Evolutionary conservation across 1,140 invertebrate genomes (phyloP).

Genomic region (Diachasma alloeum): DNA sequence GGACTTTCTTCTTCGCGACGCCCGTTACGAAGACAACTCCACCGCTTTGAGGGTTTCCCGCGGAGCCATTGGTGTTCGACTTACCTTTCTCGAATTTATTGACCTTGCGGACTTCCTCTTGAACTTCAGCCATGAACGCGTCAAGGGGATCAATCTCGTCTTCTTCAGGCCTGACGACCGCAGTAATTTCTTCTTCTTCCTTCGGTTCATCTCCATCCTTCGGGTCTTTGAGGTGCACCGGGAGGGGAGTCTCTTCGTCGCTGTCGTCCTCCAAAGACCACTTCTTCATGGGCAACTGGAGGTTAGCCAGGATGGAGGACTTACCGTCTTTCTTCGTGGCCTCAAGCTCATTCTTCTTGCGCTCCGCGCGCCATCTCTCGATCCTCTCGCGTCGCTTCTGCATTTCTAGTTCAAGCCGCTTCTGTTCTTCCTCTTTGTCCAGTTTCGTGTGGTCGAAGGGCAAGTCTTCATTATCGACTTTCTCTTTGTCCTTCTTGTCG

Average conservation of each 20-base stretch:
- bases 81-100: neutral
- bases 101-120: slow-evolving; percentile 91
- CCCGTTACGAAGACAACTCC: slow-evolving; percentile 87
- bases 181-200: slow-evolving; percentile 64
- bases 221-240: slow-evolving; percentile 61
- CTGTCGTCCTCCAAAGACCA: slow-evolving; percentile 94
- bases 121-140: slow-evolving; percentile 93
- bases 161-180: slow-evolving; percentile 60
- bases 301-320: slow-evolving; percentile 68
- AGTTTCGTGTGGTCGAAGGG: slow-evolving; percentile 77
- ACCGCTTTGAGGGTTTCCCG: slow-evolving; percentile 47
- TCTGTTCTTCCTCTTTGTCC: slow-evolving; percentile 89
- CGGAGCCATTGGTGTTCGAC: slow-evolving; percentile 61
- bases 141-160: slow-evolving; percentile 95
- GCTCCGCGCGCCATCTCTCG: slow-evolving; percentile 63
- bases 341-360: slow-evolving; percentile 86
- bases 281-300: slow-evolving; percentile 76
- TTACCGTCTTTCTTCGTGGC: slow-evolving; percentile 78
- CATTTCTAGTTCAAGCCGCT: slow-evolving; percentile 93
- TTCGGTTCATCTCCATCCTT: slow-evolving; percentile 67
- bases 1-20: slow-evolving; percentile 85
- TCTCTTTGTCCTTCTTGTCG: slow-evolving; percentile 67
- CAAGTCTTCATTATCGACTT: slow-evolving; percentile 67
- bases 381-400: slow-evolving; percentile 87
- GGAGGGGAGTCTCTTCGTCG: slow-evolving; percentile 70